Base-by-base conservation (phyloP, 2,888 invertebrate species). In the Lasioglossum villosulum region DNA sequence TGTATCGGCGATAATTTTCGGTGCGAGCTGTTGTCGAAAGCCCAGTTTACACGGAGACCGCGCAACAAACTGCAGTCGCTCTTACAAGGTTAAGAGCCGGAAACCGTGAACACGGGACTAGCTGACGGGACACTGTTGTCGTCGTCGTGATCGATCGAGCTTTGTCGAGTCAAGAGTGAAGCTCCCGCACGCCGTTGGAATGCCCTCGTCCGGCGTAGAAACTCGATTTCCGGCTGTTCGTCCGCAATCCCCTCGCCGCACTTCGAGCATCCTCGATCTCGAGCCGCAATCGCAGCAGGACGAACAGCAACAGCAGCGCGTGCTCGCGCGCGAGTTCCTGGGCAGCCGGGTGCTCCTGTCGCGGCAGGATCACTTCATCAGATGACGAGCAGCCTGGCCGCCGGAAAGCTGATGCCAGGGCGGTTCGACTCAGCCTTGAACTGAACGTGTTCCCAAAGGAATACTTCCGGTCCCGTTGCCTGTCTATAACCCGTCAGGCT, bases 371-470 rank as follows among this genome's bases (percentile, higher is more conserved):
- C 91, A 92, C 87, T 89, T 88, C 66, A 87, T 92, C 80, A 94
- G 94, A 94, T 94, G 94, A 94, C 94, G 91, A 94, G 94, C 91
- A 90, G 92, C 93, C 88, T 82, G 86, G 89, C 93, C 93, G 92
- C 93, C 94, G 89, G 89, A 91, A 92, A 93, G 92, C 93, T 91
- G 90, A 91, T 88, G 92, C 91, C 90, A 92, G 90, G 92, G 93
- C 92, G 92, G 92, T 92, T 91, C 84, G 76, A 88, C 82, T 86
- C 88, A 80, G 81, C 90, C 86, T 89, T 87, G 83, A 86, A 78
- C 81, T 82, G 80, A 86, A 76, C 76, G 77, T 34, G n/a, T 68
- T 39, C n/a, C n/a, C 45, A 23, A 59, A 75, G 68, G n/a, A 56
- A 71, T 12, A 12, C 56, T 56, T n/a, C 56, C 56, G n/a, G 39